Evolutionary conservation across 2,888 invertebrate genomes (phyloP).

Genomic region (Coleophora flavipennella): DNA sequence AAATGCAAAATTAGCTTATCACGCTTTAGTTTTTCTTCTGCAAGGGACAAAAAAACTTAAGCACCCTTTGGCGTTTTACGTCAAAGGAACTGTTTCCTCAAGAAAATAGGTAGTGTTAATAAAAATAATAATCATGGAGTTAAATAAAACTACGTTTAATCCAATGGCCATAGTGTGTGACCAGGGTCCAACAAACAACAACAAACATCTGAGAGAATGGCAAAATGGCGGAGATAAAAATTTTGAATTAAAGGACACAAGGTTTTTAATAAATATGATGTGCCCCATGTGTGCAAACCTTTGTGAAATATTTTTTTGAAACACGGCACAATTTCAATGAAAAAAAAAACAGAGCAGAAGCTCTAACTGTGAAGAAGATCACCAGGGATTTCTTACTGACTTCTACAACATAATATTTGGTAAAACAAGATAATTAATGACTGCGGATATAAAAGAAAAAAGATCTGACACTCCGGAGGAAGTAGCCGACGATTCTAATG

Average conservation of each 20-base stretch:
- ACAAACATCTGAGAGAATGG: background rate
- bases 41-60: too few relatives aligned
- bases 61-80: too few relatives aligned
- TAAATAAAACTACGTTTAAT: constrained; percentile 13
- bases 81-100: too few relatives aligned
- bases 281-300: constrained; percentile 9
- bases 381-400: too few relatives aligned
- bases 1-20: too few relatives aligned
- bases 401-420: too few relatives aligned
- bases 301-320: constrained; percentile 7
- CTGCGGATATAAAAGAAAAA: too few relatives aligned
- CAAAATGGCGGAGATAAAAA: background rate
- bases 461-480: too few relatives aligned
- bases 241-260: background rate
- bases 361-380: too few relatives aligned
- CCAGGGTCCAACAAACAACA: constrained; percentile 19
- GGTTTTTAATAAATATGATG: constrained; percentile 5
- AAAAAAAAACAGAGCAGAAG: background rate
- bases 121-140: constrained; percentile 5
- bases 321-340: background rate
- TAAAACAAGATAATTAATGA: too few relatives aligned
- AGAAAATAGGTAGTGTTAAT: constrained; percentile 2
- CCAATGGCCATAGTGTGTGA: constrained; percentile 24
- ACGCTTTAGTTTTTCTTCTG: too few relatives aligned
- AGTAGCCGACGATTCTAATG: too few relatives aligned